Percentiles rank a stretch among this genome's conserved stretches.
Conservation (phyloP, 2,888 invertebrate species). For the Spisula solida region DNA sequence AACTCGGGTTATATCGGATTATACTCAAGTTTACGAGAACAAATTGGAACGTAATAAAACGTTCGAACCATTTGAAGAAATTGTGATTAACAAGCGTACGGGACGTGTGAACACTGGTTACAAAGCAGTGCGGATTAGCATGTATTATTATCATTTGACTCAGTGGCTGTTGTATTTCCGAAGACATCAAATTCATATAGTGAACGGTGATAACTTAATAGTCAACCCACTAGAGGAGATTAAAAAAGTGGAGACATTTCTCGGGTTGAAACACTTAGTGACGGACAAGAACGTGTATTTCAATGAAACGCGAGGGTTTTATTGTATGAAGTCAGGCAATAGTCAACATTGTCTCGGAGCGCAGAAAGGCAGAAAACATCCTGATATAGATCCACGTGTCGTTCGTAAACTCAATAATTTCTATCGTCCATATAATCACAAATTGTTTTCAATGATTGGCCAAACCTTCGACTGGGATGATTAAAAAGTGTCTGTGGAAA, state of each 20-base stretch:
- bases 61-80: slow-evolving; percentile 86
- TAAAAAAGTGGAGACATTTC: slow-evolving; percentile 83
- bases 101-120: slow-evolving; percentile 88
- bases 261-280: slow-evolving; percentile 83
- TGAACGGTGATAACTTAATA: slow-evolving; percentile 90
- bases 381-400: slow-evolving; percentile 93
- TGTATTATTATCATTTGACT: slow-evolving; percentile 92
- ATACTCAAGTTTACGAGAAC: slow-evolving; percentile 94
- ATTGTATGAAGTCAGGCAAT: slow-evolving; percentile 91
- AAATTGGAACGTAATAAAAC: slow-evolving; percentile 83
- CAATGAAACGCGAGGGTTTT: slow-evolving; percentile 98
- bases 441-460: slow-evolving; percentile 93
- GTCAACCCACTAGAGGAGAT: slow-evolving; percentile 85
- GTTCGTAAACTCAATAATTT: slow-evolving; percentile 83
- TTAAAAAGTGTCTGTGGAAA: background rate
- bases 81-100: slow-evolving; percentile 86
- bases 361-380: slow-evolving; percentile 95
- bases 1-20: slow-evolving; percentile 98
- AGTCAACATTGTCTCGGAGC: slow-evolving; percentile 95
- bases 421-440: slow-evolving; percentile 85
- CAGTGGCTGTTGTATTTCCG: slow-evolving; percentile 97
- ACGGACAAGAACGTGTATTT: slow-evolving; percentile 96
- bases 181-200: slow-evolving; percentile 96
- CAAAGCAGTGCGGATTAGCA: slow-evolving; percentile 88
- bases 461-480: slow-evolving; percentile 95